A percentile compares a stretch with the other conserved stretches of the same genome.
phyloP scores from a whole-genome alignment of 2,797 vertebrate genomes.

The Sebastes vulpes region DNA sequence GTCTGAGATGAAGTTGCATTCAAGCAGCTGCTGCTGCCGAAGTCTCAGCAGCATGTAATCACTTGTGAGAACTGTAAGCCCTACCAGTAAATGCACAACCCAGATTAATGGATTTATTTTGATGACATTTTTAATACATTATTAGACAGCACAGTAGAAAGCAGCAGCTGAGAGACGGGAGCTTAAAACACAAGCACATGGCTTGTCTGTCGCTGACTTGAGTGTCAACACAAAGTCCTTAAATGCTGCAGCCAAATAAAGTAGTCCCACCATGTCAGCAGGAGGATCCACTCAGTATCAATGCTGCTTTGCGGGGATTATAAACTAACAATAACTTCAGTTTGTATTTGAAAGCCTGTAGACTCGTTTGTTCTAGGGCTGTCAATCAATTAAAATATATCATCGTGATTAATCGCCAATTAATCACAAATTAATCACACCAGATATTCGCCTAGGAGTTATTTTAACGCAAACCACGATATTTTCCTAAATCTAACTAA shows the following conservation, averaged over 20 bases:
- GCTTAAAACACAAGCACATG: not conserved
- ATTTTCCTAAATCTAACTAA: no score
- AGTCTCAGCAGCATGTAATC: slow-evolving; percentile 53
- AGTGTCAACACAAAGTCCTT: not conserved
- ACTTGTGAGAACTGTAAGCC: slow-evolving; percentile 35
- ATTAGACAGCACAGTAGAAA: slow-evolving; percentile 9
- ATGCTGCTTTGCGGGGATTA: not conserved
- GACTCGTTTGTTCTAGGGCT: not conserved
- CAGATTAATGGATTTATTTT: slow-evolving; percentile 40
- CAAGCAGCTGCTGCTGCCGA: slow-evolving; percentile 56
- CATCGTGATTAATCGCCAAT: no score
- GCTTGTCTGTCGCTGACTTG: not conserved
- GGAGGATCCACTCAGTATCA: not conserved
- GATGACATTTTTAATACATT: slow-evolving; percentile 28
- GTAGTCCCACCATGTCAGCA: not conserved
- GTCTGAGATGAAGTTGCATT: slow-evolving; percentile 42
- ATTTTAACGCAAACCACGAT: no score
- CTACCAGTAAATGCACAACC: slow-evolving; percentile 27
- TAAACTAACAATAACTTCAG: not conserved
- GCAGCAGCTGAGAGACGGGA: not conserved
- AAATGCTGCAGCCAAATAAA: not conserved
- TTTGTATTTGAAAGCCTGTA: not conserved
- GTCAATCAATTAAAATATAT: no score
- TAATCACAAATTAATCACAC: no score
- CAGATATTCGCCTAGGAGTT: no score